phyloP scores from a whole-genome alignment of 2,797 vertebrate species.

The Hypotaenidia okinawae region DNA sequence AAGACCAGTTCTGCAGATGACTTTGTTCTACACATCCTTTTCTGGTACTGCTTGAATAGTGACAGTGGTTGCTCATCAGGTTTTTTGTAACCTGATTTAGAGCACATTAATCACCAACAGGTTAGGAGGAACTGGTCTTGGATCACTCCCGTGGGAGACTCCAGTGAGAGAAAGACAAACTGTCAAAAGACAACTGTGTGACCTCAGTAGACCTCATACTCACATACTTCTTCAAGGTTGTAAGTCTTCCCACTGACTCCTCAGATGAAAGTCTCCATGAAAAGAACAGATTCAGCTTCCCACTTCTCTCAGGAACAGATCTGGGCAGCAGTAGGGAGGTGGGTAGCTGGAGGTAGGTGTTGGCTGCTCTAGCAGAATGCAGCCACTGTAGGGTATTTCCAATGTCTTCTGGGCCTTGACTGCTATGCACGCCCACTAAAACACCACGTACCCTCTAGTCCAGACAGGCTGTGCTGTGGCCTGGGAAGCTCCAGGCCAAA shows the following conservation, averaged over 20 bases:
- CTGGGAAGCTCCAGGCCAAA: neutral
- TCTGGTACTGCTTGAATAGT: neutral
- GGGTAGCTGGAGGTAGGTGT: neutral
- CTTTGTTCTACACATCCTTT: neutral
- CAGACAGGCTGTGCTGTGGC: neutral
- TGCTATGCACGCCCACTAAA: accelerated
- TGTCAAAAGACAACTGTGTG: neutral
- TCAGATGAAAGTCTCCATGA: neutral
- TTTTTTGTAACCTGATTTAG: neutral
- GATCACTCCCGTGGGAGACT: neutral
- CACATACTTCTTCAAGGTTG: neutral
- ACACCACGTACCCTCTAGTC: neutral
- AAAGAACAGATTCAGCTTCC: neutral
- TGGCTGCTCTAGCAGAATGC: neutral
- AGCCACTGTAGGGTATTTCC: neutral
- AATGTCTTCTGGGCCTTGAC: neutral
- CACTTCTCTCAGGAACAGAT: neutral
- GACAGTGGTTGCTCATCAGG: neutral
- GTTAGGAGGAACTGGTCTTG: neutral
- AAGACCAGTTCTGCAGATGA: neutral
- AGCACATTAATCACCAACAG: neutral
- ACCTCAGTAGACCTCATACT: neutral
- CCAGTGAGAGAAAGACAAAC: neutral
- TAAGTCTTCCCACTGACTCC: neutral
- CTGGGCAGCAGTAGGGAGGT: neutral